Base-by-base conservation (phyloP, 2,797 vertebrate genomes). In the Centroberyx gerrardi region DNA sequence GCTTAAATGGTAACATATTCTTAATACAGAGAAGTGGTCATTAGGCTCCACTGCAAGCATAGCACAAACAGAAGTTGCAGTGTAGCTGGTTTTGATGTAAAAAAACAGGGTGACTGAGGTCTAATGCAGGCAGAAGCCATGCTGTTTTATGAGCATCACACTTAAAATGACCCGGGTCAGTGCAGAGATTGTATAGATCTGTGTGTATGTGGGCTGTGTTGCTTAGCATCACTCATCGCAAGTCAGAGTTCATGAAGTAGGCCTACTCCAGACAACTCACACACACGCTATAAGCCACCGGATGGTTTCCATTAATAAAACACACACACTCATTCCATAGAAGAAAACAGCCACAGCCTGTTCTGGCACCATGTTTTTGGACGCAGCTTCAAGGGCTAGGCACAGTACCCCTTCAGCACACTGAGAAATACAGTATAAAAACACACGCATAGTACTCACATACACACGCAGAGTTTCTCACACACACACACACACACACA, bases 231-330 rank as follows among this genome's bases (percentile, higher is more conserved):
- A 70, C 60, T 76, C 62, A 68, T 28, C 83, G 74, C 29, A 72
- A 72, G 81, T 75, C 76, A 84, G 71, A 87, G 81, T 80, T 85
- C 81, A 84, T 42, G 2, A 15, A 83, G 42, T 13, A 49, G 40
- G 46, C 18, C n/a, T n/a, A 28, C 29, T 76, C 60, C 63, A 78
- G 68, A 75, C 65, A 74, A 49, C 62, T 75, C 29, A 29, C 46
- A 56, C 18, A n/a, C 66, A 60, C 17, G 4, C 49, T 28, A 74
- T 60, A 63, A 63, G 33, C 29, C 44, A 15, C 58, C n/a, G 49
- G 77, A 72, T 80, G 82, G 72, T 83, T 91, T 46, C 28, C 62
- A 87, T 89, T 89, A 82, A 77, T 65, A 59, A 3, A 68, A 81
- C 63, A 72, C 72, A 72, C 72, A 72, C 53, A 63, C 68, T 83